Percentiles rank a stretch among this genome's conserved stretches.
Evolutionary conservation across 2,113 vertebrate species (phyloP).

Genomic region (Tragelaphus imberbis): DNA sequence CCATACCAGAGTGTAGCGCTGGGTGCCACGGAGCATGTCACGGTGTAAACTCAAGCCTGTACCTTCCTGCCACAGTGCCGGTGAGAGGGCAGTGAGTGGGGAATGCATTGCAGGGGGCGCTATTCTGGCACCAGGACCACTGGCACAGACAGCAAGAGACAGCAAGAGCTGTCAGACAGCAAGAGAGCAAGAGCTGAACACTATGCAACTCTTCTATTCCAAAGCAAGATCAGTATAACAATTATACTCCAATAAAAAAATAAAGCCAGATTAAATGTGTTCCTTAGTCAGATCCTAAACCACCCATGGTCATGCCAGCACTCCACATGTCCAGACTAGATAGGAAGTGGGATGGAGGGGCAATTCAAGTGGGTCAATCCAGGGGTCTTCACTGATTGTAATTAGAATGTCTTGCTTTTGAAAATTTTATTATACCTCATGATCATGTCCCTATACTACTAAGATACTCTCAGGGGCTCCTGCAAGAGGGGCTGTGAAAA

Average conservation of each 20-base stretch:
- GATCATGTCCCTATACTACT: background rate
- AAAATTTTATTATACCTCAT: background rate
- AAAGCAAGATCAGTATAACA: background rate
- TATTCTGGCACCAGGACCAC: background rate
- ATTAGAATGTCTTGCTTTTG: background rate
- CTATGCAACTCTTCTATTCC: background rate
- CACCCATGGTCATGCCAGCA: background rate
- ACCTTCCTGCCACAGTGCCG: background rate
- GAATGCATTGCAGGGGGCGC: background rate
- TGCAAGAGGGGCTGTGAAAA: background rate
- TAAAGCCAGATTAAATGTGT: background rate
- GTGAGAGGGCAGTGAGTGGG: background rate
- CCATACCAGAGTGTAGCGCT: background rate
- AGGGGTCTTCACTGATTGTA: background rate
- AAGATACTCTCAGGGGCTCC: background rate
- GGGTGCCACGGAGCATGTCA: background rate
- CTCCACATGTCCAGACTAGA: background rate
- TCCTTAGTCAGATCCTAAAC: background rate
- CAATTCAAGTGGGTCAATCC: background rate
- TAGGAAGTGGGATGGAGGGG: background rate
- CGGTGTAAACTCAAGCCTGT: background rate
- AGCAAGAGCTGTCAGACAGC: too few species aligned
- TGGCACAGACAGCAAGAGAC: background rate
- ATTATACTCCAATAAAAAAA: background rate
- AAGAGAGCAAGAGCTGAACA: background rate